Evolutionary conservation across 2,797 vertebrate genomes (phyloP).

Genomic region (Monodelphis domestica): DNA sequence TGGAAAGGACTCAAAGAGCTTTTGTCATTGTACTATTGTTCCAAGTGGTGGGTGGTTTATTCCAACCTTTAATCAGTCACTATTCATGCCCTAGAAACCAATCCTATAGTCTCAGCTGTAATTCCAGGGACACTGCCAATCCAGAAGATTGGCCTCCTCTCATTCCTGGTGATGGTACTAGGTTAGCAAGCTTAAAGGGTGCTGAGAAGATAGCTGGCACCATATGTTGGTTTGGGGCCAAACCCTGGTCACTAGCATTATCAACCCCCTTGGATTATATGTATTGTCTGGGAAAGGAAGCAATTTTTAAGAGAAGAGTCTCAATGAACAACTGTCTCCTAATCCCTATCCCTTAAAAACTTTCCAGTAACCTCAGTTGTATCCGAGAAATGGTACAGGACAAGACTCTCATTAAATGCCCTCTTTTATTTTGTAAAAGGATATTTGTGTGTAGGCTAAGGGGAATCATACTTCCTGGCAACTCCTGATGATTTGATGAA

Average conservation of each 20-base stretch:
- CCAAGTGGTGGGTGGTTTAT: slow-evolving; percentile 14
- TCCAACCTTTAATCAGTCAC: slow-evolving; percentile 25
- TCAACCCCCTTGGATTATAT: not conserved
- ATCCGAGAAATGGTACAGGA: slow-evolving; percentile 11
- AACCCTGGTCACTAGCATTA: not conserved
- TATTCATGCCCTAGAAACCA: slow-evolving; percentile 8
- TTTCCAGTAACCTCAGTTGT: slow-evolving; percentile 46
- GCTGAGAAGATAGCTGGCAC: not conserved
- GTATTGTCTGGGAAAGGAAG: not conserved
- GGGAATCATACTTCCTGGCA: not conserved
- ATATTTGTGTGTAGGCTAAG: not conserved
- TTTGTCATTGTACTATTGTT: not conserved
- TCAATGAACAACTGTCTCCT: slow-evolving; percentile 36
- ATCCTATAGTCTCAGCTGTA: not conserved
- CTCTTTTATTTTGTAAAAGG: slow-evolving; percentile 38
- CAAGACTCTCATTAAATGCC: not conserved
- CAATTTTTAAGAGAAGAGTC: slow-evolving; percentile 17
- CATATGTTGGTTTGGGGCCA: slow-evolving; percentile 16
- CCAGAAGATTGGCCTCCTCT: slow-evolving; percentile 17
- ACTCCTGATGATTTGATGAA: slow-evolving; percentile 30
- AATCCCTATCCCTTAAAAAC: not conserved
- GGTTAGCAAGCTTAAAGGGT: slow-evolving; percentile 2
- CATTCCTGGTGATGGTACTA: slow-evolving; percentile 2
- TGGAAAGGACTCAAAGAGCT: not conserved
- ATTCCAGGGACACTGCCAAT: slow-evolving; percentile 23